Evolutionary conservation across 2,797 vertebrate species (phyloP).

Genomic region (Rhabdophis nuchalis): DNA sequence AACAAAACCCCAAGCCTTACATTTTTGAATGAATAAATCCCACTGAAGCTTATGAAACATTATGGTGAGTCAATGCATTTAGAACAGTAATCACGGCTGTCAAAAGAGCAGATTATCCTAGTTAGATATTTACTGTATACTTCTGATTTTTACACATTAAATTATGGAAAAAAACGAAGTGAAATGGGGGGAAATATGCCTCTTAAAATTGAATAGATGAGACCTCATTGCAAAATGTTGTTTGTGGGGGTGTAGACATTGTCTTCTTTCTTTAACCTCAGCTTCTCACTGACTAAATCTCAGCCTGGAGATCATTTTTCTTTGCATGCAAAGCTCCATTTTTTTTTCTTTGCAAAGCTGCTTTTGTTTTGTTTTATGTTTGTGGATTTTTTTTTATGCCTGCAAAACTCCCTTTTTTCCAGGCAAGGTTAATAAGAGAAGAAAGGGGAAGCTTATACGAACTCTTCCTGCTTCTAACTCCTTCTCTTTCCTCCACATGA

Average conservation of each 20-base stretch:
- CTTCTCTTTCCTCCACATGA: not conserved
- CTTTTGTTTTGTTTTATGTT: not conserved
- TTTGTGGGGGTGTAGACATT: too few relatives aligned
- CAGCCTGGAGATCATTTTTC: not conserved
- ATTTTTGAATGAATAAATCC: constrained; percentile 22
- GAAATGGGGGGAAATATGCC: not conserved
- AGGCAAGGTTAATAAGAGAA: not conserved
- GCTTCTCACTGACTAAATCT: not conserved
- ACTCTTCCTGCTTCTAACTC: not conserved
- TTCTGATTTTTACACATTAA: not conserved
- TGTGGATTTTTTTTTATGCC: not conserved
- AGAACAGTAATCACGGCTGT: not conserved
- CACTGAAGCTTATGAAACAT: not conserved
- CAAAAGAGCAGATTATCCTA: constrained; percentile 13
- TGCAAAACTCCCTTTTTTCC: not conserved
- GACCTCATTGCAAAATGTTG: not conserved
- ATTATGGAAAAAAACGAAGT: not conserved
- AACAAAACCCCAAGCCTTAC: not conserved
- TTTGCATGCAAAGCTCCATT: not conserved
- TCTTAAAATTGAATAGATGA: not conserved
- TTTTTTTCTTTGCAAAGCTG: not conserved
- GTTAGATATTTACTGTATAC: not conserved
- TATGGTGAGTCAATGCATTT: constrained; percentile 14
- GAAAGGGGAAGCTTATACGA: not conserved
- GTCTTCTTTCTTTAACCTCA: not conserved